These are phyloP conservation scores for Mionectes olivaceus DNA, from an alignment of 2,797 vertebrate genomes.

Conservation along the genomic window DNA sequence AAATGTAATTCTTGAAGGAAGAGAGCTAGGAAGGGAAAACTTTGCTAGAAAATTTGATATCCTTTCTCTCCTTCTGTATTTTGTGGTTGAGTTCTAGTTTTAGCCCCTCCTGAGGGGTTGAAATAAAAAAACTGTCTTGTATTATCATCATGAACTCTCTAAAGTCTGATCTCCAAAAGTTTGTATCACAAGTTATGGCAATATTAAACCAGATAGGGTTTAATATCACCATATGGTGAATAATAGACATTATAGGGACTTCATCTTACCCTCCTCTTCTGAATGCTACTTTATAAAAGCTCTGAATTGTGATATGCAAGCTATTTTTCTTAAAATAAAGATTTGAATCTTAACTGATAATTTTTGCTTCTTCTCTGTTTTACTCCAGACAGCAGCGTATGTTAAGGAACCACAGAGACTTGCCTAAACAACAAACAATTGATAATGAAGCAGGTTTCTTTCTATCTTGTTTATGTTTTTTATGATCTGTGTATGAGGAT, in stretches of 20 bases:
- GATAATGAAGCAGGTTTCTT: background rate
- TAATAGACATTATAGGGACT: background rate
- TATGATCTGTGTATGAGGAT: background rate
- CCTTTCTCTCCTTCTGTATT: background rate
- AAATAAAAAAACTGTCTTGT: background rate
- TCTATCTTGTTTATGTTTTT: background rate
- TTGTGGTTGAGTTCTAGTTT: background rate
- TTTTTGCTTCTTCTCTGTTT: background rate
- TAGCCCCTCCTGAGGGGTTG: too few species aligned
- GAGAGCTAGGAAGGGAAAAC: background rate
- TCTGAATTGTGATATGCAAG: background rate
- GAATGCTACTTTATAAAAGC: background rate
- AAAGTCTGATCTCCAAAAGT: background rate
- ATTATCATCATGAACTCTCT: background rate
- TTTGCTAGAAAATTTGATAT: background rate
- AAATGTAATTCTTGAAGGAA: background rate
- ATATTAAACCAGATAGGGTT: background rate
- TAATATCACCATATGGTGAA: background rate
- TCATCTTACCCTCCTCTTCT: background rate
- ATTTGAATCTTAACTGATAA: background rate
- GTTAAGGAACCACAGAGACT: background rate
- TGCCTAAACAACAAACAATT: background rate
- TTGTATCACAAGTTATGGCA: background rate
- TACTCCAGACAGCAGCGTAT: accelerated
- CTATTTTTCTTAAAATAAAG: background rate